Base-by-base conservation (phyloP, 2,113 vertebrate species). In the Paratilapia polleni region DNA sequence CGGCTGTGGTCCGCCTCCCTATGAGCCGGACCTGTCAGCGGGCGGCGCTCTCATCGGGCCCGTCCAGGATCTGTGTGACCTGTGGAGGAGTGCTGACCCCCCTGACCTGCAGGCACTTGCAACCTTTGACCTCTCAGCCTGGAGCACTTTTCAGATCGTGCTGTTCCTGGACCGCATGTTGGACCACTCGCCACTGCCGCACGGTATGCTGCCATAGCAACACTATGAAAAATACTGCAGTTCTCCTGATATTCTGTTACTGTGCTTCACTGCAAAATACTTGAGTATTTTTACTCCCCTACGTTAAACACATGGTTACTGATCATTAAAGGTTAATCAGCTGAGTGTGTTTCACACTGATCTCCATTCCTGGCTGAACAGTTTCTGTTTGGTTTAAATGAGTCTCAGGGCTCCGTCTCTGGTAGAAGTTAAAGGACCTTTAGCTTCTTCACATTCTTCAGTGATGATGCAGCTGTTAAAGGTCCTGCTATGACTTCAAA, bases 81-180 rank as follows among this genome's bases (percentile, higher is more conserved):
- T 98, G 77, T 99, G 98, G 98, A 96, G 96, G 95, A 94, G 93
- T 1, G 52, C 92, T 0, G 93, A 96, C 22, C 88, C 96, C 56
- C 95, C 97, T 8, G 96, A 98, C 79, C 90, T 88, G 24, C 92
- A 89, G 9, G 90, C 91, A 3, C 95, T 97, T 10, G 56, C 89
- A 0, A 94, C 95, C 85, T 96, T 96, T 61, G 96, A 99, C 95
- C 96, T 99, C 66, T 96, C 97, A 6, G 95, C 97, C 77, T 99
- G 98, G 98, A 97, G 95, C 94, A 98, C 97, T 70, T 99, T 99
- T 91, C 98, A 99, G 96, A 97, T 97, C 0, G 98, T 98, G 7
- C 97, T 99, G n/a, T 98, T 99, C 91, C 93, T 99, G 87, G 98
- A 99, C 94, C 96, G 97, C 83, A 95, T 99, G 83, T 90, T 99